Evolutionary conservation across 2,888 invertebrate genomes (phyloP).

Genomic region (Carterocephalus palaemon): DNA sequence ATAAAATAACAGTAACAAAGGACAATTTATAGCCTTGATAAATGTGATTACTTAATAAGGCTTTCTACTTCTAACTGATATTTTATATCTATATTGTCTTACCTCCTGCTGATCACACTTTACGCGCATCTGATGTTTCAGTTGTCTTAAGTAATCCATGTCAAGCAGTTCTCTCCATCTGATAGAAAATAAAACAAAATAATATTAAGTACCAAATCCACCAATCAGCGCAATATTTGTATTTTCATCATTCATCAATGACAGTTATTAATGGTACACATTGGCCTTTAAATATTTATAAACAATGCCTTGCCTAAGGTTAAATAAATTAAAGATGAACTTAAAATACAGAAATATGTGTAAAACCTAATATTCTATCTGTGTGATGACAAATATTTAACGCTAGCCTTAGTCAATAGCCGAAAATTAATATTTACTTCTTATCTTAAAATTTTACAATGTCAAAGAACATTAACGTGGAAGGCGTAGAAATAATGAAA

Average conservation of each 20-base stretch:
- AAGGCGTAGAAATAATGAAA: neutral
- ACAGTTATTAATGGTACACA: too few relatives aligned
- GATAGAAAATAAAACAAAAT: conserved; percentile 27
- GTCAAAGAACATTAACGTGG: neutral
- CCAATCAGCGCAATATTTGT: too few relatives aligned
- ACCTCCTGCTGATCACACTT: conserved; percentile 65
- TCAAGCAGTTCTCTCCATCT: conserved; percentile 71
- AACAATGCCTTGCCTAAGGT: conserved; percentile 7
- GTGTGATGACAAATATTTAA: conserved; percentile 9
- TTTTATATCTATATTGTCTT: conserved; percentile 26
- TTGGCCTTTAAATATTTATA: neutral
- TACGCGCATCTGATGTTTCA: conserved; percentile 66
- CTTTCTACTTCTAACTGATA: too few relatives aligned
- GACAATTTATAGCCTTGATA: too few relatives aligned
- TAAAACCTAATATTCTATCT: conserved; percentile 2
- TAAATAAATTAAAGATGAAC: neutral
- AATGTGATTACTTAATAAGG: too few relatives aligned
- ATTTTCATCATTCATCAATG: too few relatives aligned
- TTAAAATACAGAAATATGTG: neutral
- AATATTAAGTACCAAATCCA: too few relatives aligned
- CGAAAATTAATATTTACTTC: neutral
- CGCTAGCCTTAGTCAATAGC: conserved; percentile 5
- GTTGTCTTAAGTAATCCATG: conserved; percentile 58
- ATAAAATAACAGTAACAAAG: too few relatives aligned
- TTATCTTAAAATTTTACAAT: conserved; percentile 3